A percentile compares a stretch with the other conserved stretches of the same genome.
These are phyloP conservation scores for Staurois parvus DNA, from an alignment of 2,797 vertebrate genomes.

Conservation along the genomic window DNA sequence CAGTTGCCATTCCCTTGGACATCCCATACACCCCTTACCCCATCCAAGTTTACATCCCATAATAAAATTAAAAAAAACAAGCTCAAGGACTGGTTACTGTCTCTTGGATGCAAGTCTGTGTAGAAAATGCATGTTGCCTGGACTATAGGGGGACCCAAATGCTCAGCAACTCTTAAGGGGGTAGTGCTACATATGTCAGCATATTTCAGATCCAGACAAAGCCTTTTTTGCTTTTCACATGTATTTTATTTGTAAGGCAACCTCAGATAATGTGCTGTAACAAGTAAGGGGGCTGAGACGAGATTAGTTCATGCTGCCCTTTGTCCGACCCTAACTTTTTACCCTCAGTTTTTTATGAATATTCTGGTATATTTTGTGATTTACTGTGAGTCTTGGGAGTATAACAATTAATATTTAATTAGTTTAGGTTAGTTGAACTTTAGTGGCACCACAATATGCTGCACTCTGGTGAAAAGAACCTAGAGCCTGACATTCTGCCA, in stretches of 20 bases:
- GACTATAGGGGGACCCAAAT: too few species aligned
- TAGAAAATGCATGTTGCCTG: too few species aligned
- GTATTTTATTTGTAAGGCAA: constrained; percentile 5
- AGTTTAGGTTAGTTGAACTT: constrained; percentile 52
- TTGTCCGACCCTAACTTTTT: constrained; percentile 24
- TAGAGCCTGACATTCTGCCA: constrained; percentile 45
- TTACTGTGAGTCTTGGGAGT: constrained; percentile 36
- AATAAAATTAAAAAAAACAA: too few species aligned
- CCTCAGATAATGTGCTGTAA: neutral
- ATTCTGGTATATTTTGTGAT: constrained; percentile 34
- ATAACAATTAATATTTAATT: constrained; percentile 58
- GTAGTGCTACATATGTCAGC: neutral
- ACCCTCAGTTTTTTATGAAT: fast-evolving
- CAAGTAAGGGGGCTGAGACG: neutral
- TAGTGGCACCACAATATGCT: constrained; percentile 34
- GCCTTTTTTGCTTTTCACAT: neutral
- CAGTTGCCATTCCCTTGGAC: too few species aligned
- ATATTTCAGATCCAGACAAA: neutral
- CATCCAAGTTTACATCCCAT: too few species aligned
- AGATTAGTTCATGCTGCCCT: constrained; percentile 12
- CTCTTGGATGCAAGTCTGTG: too few species aligned
- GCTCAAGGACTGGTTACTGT: too few species aligned
- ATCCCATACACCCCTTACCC: too few species aligned
- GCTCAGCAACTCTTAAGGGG: too few species aligned
- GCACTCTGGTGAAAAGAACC: constrained; percentile 41